Conservation (phyloP, 1,140 invertebrate species). For the Argopecten irradians region DNA sequence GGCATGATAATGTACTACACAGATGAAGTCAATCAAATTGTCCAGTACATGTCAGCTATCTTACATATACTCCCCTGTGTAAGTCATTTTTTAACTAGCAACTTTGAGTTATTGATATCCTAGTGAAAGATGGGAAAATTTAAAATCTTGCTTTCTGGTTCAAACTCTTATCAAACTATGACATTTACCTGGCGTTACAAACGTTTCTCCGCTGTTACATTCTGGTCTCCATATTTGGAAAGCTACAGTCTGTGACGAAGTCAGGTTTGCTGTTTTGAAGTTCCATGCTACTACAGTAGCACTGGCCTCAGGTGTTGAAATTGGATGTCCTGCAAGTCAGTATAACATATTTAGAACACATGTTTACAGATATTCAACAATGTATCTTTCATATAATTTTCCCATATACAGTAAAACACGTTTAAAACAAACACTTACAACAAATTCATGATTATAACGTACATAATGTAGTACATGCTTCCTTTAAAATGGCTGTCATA, state of each 20-base stretch:
- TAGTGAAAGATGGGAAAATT: neutral
- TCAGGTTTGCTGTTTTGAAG: slow-evolving; percentile 27
- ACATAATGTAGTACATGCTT: neutral
- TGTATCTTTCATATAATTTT: neutral
- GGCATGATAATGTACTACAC: too few species aligned
- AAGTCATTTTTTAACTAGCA: neutral
- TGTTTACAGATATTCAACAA: neutral
- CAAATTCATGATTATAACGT: too few species aligned
- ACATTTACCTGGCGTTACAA: slow-evolving; percentile 36
- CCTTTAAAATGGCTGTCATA: too few species aligned
- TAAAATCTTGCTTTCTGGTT: neutral
- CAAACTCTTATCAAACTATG: neutral
- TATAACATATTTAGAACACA: neutral
- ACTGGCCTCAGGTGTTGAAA: slow-evolving; percentile 16
- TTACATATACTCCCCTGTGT: neutral
- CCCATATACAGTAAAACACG: neutral
- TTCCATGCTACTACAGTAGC: slow-evolving; percentile 19
- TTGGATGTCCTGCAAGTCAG: neutral
- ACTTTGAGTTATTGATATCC: neutral
- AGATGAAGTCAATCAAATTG: neutral
- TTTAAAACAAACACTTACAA: neutral
- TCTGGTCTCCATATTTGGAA: slow-evolving; percentile 35
- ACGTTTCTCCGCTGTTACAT: slow-evolving; percentile 6
- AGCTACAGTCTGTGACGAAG: neutral
- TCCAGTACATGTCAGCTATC: neutral